phyloP scores from a whole-genome alignment of 2,113 vertebrate species.

The Motacilla alba region DNA sequence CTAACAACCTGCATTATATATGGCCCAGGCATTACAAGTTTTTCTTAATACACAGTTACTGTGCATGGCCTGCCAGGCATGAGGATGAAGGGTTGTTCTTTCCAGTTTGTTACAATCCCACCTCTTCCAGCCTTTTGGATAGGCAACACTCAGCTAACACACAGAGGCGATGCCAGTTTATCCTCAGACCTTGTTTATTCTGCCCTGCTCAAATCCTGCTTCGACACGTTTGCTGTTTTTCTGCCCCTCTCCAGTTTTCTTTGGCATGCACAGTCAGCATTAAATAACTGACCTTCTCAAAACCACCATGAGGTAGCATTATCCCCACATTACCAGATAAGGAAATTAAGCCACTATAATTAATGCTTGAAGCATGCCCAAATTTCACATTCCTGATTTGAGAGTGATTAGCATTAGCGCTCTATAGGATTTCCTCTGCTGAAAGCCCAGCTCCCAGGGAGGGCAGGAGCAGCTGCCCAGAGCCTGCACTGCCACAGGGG shows the following conservation, averaged over 20 bases:
- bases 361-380: constrained; percentile 3
- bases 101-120: background rate
- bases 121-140: background rate
- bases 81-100: background rate
- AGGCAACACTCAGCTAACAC: background rate
- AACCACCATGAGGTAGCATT: constrained; percentile 6
- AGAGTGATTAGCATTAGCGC: background rate
- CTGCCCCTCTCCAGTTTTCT: background rate
- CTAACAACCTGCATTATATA: background rate
- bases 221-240: background rate
- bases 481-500: background rate
- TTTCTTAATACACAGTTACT: background rate
- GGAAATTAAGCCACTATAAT: constrained; percentile 45
- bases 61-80: background rate
- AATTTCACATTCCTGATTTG: constrained; percentile 27
- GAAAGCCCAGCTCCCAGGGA: background rate
- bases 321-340: constrained; percentile 39
- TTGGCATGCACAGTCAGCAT: background rate
- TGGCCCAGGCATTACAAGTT: accelerated
- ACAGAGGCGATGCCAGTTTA: background rate
- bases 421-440: background rate
- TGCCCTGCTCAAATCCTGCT: constrained; percentile 1
- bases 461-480: background rate
- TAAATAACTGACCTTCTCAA: constrained; percentile 56
- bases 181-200: constrained; percentile 18